These are phyloP conservation scores for Anastrepha ludens DNA, from an alignment of 1,140 invertebrate genomes.

Conservation along the genomic window DNA sequence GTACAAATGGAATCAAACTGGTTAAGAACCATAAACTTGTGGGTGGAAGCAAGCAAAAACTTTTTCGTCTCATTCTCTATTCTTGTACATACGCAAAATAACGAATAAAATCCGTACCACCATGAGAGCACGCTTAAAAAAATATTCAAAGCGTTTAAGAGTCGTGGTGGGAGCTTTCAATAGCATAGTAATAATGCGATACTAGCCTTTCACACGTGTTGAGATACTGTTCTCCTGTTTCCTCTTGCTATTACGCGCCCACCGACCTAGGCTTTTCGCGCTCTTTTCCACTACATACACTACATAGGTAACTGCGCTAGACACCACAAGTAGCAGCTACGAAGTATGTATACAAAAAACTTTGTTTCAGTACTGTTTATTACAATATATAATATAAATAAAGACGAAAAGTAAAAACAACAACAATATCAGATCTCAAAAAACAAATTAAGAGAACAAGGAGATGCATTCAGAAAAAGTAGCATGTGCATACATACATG, in stretches of 20 bases:
- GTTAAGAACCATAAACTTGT: background rate
- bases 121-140: background rate
- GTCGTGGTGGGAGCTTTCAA: background rate
- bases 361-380: background rate
- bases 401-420: background rate
- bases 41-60: background rate
- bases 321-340: background rate
- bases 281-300: background rate
- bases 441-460: no score
- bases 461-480: no score
- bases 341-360: background rate
- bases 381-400: background rate
- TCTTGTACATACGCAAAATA: background rate
- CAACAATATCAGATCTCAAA: no score
- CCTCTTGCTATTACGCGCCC: background rate
- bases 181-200: background rate
- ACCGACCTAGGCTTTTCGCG: background rate
- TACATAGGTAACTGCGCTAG: background rate
- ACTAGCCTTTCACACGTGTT: background rate
- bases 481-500: no score
- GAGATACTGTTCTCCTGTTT: background rate
- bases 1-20: background rate
- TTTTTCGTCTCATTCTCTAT: slow-evolving; percentile 2
- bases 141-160: background rate
- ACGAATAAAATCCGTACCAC: background rate